These are phyloP conservation scores for Allygus modestus DNA, from an alignment of 2,888 invertebrate genomes.

Conservation along the genomic window DNA sequence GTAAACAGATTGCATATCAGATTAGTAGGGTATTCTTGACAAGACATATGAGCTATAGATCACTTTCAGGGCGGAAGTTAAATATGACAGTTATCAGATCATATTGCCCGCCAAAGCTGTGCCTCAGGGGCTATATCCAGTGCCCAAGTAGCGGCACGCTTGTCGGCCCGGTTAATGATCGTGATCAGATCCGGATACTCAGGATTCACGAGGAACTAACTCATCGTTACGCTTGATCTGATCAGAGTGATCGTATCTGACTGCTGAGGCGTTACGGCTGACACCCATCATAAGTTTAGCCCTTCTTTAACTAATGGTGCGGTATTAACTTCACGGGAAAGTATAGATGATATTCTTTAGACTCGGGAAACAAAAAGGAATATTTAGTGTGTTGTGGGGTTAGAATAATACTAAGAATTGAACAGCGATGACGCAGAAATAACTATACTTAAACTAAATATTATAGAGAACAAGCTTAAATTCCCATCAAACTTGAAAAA, in stretches of 20 bases:
- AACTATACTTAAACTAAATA: too few relatives aligned
- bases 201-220: slow-evolving; percentile 6
- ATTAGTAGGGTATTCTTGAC: background rate
- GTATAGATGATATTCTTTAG: background rate
- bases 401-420: too few relatives aligned
- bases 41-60: background rate
- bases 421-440: too few relatives aligned
- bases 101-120: background rate
- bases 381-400: too few relatives aligned
- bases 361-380: too few relatives aligned
- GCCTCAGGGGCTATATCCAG: background rate
- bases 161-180: background rate
- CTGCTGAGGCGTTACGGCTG: background rate
- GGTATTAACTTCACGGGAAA: background rate
- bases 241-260: background rate
- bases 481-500: too few relatives aligned
- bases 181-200: slow-evolving; percentile 23
- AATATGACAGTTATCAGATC: background rate
- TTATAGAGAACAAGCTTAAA: too few relatives aligned
- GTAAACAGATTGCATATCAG: background rate
- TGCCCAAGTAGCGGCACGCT: background rate
- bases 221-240: background rate
- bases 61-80: background rate
- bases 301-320: background rate
- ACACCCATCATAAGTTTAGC: too few relatives aligned